These are phyloP conservation scores for Patella ulyssiponensis DNA, from an alignment of 2,888 invertebrate species.

Conservation along the genomic window DNA sequence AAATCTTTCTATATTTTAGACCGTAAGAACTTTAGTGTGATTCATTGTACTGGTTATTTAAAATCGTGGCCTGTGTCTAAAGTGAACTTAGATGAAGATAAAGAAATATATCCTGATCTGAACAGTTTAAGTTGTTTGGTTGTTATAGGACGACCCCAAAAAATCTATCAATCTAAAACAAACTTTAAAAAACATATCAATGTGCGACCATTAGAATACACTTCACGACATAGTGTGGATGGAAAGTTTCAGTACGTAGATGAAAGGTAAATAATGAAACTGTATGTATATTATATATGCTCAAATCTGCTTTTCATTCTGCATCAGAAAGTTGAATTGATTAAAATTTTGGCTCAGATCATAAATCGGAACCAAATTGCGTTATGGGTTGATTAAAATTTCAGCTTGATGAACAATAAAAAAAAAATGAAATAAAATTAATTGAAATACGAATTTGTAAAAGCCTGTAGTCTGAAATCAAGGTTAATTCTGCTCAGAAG, in stretches of 20 bases:
- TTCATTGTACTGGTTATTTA: conserved; percentile 93
- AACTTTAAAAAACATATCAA: conserved; percentile 47
- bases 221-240: conserved; percentile 88
- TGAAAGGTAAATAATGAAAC: conserved; percentile 79
- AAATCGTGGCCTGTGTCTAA: conserved; percentile 92
- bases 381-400: too few species aligned
- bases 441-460: too few species aligned
- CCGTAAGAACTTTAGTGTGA: conserved; percentile 85
- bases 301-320: not conserved
- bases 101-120: conserved; percentile 76
- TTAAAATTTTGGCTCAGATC: too few species aligned
- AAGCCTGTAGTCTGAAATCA: too few species aligned
- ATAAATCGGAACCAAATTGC: too few species aligned
- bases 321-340: too few species aligned
- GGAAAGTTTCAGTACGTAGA: conserved; percentile 94
- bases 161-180: conserved; percentile 76
- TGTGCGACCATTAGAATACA: conserved; percentile 75
- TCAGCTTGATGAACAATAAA: too few species aligned
- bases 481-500: too few species aligned
- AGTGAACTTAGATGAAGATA: conserved; percentile 80
- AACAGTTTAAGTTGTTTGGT: conserved; percentile 89
- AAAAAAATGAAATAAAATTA: too few species aligned
- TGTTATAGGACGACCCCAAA: conserved; percentile 85
- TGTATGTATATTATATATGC: not conserved
- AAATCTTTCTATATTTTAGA: conserved; percentile 74